Base-by-base conservation (phyloP, 2,797 vertebrate species). In the Ctenopoma kingsleyae region DNA sequence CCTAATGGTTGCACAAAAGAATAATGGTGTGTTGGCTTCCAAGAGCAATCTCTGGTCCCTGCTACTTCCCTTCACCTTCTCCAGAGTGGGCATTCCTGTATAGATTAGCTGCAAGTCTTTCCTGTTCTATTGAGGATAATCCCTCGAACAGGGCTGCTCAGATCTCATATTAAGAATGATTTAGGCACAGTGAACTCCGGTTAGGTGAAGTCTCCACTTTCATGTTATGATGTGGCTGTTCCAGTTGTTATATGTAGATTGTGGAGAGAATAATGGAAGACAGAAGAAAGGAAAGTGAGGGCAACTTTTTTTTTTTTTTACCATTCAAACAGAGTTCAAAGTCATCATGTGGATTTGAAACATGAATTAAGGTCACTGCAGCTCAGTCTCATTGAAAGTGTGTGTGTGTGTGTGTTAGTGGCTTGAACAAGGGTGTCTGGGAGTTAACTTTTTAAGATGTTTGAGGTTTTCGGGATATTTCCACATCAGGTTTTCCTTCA, bases 31-130 rank as follows among this genome's bases (percentile, higher is more conserved):
- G 67, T 71, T 78, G 80, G 78, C 83, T 65, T 90, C 78, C 56
- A 81, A 70, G 67, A 81, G 78, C 82, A 87, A 81, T 71, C 87
- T 85, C 88, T 90, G 85, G 80, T 92, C 86, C 76, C 75, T 51
- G 77, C 83, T 84, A 81, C 88, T 90, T 93, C 86, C 91, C 89
- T 80, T 89, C 82, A 89, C 89, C 92, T 89, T 89, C 87, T 89
- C 81, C 76, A 66, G 86, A 85, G 79, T 87, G 90, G 87, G 91
- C 92, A 93, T 94, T 92, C 93, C 91, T 52, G 64, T 88, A 87
- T 93, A 94, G 93, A 93, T 94, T 93, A 95, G 86, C 86, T 77
- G 80, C 74, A 92, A 93, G 91, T 93, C 91, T 93, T 95, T 94
- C 93, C 93, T 93, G 92, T 90, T 92, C 83, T 80, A 87, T 70